Base-by-base conservation (phyloP, 1,140 invertebrate genomes). In the Penaeus indicus region DNA sequence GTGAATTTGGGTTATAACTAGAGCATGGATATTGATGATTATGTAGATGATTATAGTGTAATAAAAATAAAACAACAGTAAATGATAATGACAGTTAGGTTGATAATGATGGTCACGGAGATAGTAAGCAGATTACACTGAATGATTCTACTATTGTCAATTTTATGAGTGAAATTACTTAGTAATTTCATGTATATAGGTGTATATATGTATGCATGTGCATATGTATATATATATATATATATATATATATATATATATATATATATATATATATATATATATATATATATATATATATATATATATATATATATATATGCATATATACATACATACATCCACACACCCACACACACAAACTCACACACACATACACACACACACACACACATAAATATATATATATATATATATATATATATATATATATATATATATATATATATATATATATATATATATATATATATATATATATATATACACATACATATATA, bases 191-290 rank as follows among this genome's bases (percentile, higher is more conserved):
- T 47, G 47, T 75, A 75, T 75, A 27, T 27, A 75, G 21, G 25
- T 69, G 32, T 27, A 75, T 32, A 19, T 75, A 75, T 75, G 38
- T 32, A 25, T 75, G 38, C 32, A 75, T 75, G 32, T 75, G 38
- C 38, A 75, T 75, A 75, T 75, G 32, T 75, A 75, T 75, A 75
- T 75, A 75, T 75, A 75, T 75, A 75, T 75, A 75, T 27, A 75
- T 75, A 27, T 75, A 75, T 19, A 75, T 75, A 32, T 72, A 75
- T 75, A 75, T 72, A 72, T 22, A 25, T 72, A 25, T 72, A 10
- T 72, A 25, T 72, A 72, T 72, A 72, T 72, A 72, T 72, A 72
- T 72, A 72, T 72, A 72, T 72, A 25, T 72, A 72, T 72, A 72
- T 72, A 25, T 72, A 72, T 72, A 72, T 72, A 25, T 72, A 72